Base-by-base conservation (phyloP, 64 coral and sea anemone species). In the Acropora yongei region DNA sequence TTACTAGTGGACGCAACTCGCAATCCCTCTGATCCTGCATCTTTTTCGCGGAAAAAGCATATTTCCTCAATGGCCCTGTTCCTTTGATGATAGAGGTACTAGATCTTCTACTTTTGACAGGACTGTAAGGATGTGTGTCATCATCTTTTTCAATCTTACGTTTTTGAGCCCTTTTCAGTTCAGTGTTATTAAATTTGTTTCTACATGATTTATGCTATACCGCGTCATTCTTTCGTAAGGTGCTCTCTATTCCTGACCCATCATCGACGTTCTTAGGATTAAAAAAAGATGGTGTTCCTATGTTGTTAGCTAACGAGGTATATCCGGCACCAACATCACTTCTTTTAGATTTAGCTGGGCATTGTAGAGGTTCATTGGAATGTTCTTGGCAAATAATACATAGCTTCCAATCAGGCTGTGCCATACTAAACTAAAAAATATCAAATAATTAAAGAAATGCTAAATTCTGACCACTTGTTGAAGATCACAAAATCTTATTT, bases 121-220 rank as follows among this genome's bases (percentile, higher is more conserved):
- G 58, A 63, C 58, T 63, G 58, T 63, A 63, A 63, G 58, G 58
- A 63, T 63, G 58, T 63, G 58, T 63, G 58, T 63, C 58, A 74
- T 74, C 76, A 75, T 63, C 58, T 63, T 63, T 12, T 63, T 63
- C 58, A 63, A 12, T 63, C 8, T 63, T 63, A 63, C 58, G 10
- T 63, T 63, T 63, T 63, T 63, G 58, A 63, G 58, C 58, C 10
- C 58, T 63, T 63, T 63, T 63, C 58, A 63, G 58, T 63, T 10
- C 5, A 63, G 58, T 63, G 58, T 63, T 63, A 63, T 63, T 63
- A 63, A 71, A 88, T 57, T 49, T 30, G 47, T 88, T 88, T 57
- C 48, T 76, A 76, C 86, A 75, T 49, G 86, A 44, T 78, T 88
- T 88, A 57, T 88, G 86, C 86, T 73, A 88, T 76, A 74, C 74